phyloP scores from a whole-genome alignment of 2,888 invertebrate genomes.

The Dicyrtomina minuta region DNA sequence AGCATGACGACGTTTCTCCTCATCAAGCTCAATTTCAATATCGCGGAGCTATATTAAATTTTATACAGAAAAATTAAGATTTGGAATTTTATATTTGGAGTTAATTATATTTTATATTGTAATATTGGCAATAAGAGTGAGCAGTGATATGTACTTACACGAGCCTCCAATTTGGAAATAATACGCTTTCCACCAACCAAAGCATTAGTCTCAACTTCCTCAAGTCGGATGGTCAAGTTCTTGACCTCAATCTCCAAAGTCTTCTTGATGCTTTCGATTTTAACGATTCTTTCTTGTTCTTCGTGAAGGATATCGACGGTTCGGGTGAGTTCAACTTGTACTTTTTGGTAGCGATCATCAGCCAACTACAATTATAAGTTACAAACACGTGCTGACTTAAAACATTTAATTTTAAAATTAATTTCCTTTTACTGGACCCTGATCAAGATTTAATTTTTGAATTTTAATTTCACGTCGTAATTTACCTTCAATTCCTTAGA shows the following conservation, averaged over 20 bases:
- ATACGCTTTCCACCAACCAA: conserved; percentile 95
- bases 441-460: too few species aligned
- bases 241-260: conserved; percentile 96
- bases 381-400: too few species aligned
- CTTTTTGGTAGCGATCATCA: conserved; percentile 93
- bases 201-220: conserved; percentile 95
- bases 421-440: too few species aligned
- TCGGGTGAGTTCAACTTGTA: conserved; percentile 87
- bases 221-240: conserved; percentile 87
- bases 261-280: conserved; percentile 97
- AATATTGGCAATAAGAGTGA: too few species aligned
- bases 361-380: conserved; percentile 58
- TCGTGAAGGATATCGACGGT: conserved; percentile 91
- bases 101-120: too few species aligned
- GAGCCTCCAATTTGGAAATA: conserved; percentile 94
- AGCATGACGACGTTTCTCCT: conserved; percentile 94
- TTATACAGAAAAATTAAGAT: conserved; percentile 10
- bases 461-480: too few species aligned
- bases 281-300: conserved; percentile 94
- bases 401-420: too few species aligned
- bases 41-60: conserved; percentile 71
- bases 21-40: conserved; percentile 89
- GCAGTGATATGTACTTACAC: conserved; percentile 60
- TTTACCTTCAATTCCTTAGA: conserved; percentile 85
- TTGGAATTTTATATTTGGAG: not conserved